Evolutionary conservation across 2,113 vertebrate genomes (phyloP).

Genomic region (Lamprotornis superbus): DNA sequence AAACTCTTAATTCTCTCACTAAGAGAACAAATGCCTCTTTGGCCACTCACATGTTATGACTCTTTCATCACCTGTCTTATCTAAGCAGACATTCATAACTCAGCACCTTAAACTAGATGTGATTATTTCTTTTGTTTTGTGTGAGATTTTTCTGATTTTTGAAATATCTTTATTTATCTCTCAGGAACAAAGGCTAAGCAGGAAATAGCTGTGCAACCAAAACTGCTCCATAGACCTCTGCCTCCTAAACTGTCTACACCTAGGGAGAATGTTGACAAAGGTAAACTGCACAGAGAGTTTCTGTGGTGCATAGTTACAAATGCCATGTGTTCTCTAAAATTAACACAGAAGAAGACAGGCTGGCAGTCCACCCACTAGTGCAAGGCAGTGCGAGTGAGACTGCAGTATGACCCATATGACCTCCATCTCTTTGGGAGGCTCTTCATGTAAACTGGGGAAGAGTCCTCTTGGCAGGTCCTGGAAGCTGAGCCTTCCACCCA

Average conservation of each 20-base stretch:
- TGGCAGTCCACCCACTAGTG: not conserved
- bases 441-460: not conserved
- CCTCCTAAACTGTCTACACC: not conserved
- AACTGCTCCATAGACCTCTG: conserved; percentile 26
- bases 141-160: not conserved
- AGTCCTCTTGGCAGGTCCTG: not conserved
- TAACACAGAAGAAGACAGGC: not conserved
- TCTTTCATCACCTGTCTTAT: not conserved
- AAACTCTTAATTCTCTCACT: not conserved
- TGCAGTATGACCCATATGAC: not conserved
- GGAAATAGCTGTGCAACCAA: conserved; percentile 13
- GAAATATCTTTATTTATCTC: not conserved
- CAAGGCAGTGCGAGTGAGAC: not conserved
- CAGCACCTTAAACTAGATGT: not conserved
- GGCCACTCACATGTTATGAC: not conserved
- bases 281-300: not conserved
- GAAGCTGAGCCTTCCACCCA: not conserved
- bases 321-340: not conserved
- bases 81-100: not conserved
- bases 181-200: not conserved
- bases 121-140: not conserved
- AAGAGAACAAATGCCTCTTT: not conserved
- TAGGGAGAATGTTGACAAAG: conserved; percentile 6
- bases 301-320: not conserved
- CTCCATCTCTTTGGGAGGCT: not conserved